A percentile compares a stretch with the other conserved stretches of the same genome.
Evolutionary conservation across 2,888 invertebrate genomes (phyloP).

Genomic region (Nymphalis urticae): DNA sequence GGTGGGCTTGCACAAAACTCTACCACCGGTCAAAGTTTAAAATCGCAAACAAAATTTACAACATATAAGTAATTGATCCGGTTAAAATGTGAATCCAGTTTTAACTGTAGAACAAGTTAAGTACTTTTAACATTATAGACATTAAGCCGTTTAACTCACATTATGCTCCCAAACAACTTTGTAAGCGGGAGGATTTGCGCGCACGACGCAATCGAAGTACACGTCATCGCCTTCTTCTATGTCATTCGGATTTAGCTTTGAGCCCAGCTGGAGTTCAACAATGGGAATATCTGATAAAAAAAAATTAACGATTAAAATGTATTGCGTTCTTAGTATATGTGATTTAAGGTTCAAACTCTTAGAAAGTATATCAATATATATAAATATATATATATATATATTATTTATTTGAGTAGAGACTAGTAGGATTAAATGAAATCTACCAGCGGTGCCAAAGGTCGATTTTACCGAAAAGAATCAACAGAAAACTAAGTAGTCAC

Average conservation of each 20-base stretch:
- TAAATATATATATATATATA: too few species aligned
- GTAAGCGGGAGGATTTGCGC: constrained; percentile 78
- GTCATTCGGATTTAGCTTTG: constrained; percentile 73
- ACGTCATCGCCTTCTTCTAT: constrained; percentile 78
- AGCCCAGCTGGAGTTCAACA: constrained; percentile 67
- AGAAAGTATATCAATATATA: too few species aligned
- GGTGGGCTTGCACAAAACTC: too few species aligned
- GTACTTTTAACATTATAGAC: constrained; percentile 20
- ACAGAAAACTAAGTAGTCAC: too few species aligned
- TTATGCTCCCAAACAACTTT: constrained; percentile 80
- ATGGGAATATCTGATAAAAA: constrained; percentile 65
- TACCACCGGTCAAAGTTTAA: not conserved
- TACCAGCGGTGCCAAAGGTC: too few species aligned
- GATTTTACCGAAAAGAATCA: too few species aligned
- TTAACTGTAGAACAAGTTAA: constrained; percentile 22
- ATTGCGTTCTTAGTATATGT: too few species aligned
- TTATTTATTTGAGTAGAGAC: too few species aligned
- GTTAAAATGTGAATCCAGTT: constrained; percentile 15
- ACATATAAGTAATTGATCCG: constrained; percentile 16
- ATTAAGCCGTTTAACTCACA: constrained; percentile 58
- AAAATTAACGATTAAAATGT: constrained; percentile 1
- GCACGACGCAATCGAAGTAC: constrained; percentile 74
- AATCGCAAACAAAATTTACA: constrained; percentile 4
- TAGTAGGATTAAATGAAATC: too few species aligned
- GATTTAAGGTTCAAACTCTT: too few species aligned